Evolutionary conservation across 2,113 vertebrate species (phyloP).

Genomic region (Oxygymnocypris stewartii): DNA sequence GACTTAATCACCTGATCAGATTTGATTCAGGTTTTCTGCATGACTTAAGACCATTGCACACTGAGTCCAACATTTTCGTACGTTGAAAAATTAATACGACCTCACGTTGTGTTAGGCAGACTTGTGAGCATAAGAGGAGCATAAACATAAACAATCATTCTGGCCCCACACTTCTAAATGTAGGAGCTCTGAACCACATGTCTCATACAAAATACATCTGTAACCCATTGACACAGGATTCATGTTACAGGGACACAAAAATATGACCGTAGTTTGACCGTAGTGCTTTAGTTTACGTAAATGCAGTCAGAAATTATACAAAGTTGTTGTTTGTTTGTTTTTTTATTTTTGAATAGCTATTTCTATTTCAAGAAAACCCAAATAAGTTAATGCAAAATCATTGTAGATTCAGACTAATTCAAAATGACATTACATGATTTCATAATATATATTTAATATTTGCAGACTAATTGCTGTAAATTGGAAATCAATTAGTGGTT

Average conservation of each 20-base stretch:
- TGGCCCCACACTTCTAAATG: background rate
- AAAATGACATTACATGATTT: background rate
- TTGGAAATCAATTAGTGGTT: background rate
- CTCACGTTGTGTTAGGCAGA: background rate
- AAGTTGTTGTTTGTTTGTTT: background rate
- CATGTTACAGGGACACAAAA: background rate
- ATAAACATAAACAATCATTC: background rate
- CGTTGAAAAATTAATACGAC: no score
- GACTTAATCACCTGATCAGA: constrained; percentile 13
- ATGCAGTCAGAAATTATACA: background rate
- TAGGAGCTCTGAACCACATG: background rate
- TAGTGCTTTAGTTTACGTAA: background rate
- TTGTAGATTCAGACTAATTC: background rate
- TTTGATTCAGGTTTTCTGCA: constrained; percentile 3
- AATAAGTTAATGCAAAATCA: background rate
- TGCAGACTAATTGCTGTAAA: background rate
- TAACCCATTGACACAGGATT: background rate
- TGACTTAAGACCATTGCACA: background rate
- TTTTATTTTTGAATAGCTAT: background rate
- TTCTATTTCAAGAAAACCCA: background rate
- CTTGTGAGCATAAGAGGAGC: background rate
- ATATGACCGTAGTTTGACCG: background rate
- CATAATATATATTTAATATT: background rate
- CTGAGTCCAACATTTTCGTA: no score
- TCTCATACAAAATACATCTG: background rate